Conservation (phyloP, 2,797 vertebrate species). For the Anguilla anguilla region DNA sequence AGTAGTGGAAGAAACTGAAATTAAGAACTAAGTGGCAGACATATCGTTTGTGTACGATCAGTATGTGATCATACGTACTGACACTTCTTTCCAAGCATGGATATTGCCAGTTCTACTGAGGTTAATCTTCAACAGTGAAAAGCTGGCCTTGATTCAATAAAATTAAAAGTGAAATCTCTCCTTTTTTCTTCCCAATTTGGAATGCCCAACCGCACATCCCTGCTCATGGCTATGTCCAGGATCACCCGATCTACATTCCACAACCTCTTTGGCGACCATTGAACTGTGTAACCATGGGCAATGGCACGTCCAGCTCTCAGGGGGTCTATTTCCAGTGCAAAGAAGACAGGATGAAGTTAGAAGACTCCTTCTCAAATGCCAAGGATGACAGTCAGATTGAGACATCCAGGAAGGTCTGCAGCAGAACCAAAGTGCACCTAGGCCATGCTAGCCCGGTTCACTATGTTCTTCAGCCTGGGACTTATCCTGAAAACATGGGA, state of each 20-base stretch:
- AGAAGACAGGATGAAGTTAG: conserved; percentile 52
- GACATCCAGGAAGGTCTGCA: conserved; percentile 31
- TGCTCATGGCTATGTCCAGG: conserved; percentile 23
- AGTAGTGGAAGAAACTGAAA: no score
- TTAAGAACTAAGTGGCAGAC: no score
- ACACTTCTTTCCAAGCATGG: no score
- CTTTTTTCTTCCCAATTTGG: neutral
- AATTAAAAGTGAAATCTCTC: neutral
- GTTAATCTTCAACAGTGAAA: neutral
- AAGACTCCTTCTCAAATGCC: conserved; percentile 41
- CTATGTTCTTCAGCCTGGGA: conserved; percentile 39
- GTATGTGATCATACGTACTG: no score
- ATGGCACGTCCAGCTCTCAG: conserved; percentile 44
- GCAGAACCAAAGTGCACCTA: conserved; percentile 32
- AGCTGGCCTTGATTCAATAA: neutral
- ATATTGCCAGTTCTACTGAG: neutral
- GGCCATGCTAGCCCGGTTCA: neutral
- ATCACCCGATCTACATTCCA: neutral
- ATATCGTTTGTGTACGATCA: no score
- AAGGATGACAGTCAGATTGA: conserved; percentile 45
- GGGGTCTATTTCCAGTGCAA: conserved; percentile 12
- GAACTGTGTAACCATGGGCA: conserved; percentile 51
- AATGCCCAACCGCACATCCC: neutral
- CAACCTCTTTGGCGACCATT: neutral
- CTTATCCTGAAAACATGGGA: neutral